Percentiles rank a stretch among this genome's conserved stretches.
Conservation (phyloP, 2,113 vertebrate genomes). For the Nyctibius bracteatus region DNA sequence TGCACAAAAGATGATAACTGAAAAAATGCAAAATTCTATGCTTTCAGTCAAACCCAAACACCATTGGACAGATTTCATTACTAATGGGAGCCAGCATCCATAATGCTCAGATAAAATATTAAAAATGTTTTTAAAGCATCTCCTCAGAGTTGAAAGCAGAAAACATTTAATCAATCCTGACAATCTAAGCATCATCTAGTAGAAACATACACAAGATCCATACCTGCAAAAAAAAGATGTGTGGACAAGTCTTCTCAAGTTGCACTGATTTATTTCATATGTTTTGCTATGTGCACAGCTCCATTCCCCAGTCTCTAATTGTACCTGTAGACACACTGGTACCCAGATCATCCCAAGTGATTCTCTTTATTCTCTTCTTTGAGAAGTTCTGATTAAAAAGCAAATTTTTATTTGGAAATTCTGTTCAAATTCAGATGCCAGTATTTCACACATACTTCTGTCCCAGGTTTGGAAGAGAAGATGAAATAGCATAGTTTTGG, state of each 20-base stretch:
- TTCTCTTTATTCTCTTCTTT: neutral
- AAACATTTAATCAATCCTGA: conserved; percentile 31
- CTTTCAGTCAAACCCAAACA: neutral
- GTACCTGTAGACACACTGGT: neutral
- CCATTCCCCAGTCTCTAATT: neutral
- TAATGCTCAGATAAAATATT: conserved; percentile 23
- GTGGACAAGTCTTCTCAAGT: neutral
- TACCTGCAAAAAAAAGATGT: neutral
- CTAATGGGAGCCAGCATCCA: neutral
- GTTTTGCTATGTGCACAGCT: neutral
- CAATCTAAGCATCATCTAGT: conserved; percentile 41
- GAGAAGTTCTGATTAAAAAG: neutral
- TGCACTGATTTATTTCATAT: neutral
- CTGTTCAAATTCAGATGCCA: neutral
- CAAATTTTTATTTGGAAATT: neutral
- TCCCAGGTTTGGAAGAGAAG: neutral
- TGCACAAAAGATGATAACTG: neutral
- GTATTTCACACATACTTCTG: neutral
- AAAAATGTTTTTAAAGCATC: conserved; percentile 51
- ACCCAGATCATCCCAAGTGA: neutral
- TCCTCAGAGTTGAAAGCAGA: conserved; percentile 40
- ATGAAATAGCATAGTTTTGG: neutral
- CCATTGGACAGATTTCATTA: neutral
- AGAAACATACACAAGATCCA: neutral
- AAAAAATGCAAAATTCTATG: neutral